phyloP scores from a whole-genome alignment of 2,797 vertebrate genomes.

The Gila robusta region DNA sequence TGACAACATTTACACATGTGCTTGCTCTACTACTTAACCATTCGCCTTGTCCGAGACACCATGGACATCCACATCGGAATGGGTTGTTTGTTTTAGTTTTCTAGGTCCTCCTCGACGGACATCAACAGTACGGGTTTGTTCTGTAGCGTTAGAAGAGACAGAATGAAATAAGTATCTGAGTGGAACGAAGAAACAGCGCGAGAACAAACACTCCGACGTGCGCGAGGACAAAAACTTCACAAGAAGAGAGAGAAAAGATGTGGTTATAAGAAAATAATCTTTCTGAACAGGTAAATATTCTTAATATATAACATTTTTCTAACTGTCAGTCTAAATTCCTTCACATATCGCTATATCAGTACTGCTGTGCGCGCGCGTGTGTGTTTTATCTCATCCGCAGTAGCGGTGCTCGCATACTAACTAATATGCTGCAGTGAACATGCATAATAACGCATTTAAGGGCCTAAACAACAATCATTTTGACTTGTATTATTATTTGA shows the following conservation, averaged over 20 bases:
- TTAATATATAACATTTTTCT: not conserved
- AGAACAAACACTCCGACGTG: conserved; percentile 32
- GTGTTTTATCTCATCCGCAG: conserved; percentile 17
- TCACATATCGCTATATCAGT: conserved; percentile 5
- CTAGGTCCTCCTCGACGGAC: not conserved
- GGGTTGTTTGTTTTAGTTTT: conserved; percentile 16
- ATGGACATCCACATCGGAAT: not conserved
- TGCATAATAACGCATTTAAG: not conserved
- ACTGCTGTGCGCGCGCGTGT: not conserved
- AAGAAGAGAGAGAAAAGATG: conserved; percentile 29
- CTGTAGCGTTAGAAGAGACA: not conserved
- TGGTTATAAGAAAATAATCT: conserved; percentile 34
- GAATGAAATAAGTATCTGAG: conserved; percentile 25
- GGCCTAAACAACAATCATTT: not conserved
- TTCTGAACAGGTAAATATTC: conserved; percentile 44
- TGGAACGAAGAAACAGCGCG: conserved; percentile 23
- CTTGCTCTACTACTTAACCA: conserved; percentile 24
- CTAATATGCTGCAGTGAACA: conserved; percentile 40
- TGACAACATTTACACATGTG: conserved; percentile 53
- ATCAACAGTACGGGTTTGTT: not conserved
- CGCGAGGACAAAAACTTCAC: conserved; percentile 52
- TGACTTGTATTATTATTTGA: not conserved
- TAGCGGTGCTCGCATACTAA: conserved; percentile 24
- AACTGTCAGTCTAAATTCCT: conserved; percentile 19
- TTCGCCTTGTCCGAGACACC: conserved; percentile 10